Conservation (phyloP, 2,888 invertebrate species). For the Ceraclea dissimilis region DNA sequence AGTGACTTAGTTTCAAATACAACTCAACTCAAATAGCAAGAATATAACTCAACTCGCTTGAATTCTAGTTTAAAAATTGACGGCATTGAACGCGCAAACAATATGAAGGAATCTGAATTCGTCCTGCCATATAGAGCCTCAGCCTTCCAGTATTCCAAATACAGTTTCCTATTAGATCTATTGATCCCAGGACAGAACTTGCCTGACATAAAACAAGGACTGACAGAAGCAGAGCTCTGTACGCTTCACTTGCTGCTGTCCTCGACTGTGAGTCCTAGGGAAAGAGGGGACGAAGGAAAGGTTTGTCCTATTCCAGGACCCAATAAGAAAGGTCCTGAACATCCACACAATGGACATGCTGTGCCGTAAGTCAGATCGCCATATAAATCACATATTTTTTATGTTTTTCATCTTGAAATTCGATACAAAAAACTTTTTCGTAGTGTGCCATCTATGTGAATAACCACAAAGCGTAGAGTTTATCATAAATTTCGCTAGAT, state of each 20-base stretch:
- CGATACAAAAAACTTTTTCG: too few relatives aligned
- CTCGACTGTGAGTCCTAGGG: slow-evolving; percentile 49
- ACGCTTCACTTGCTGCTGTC: slow-evolving; percentile 42
- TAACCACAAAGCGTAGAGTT: too few relatives aligned
- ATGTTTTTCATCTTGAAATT: too few relatives aligned
- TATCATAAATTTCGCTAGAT: too few relatives aligned
- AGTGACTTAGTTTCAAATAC: too few relatives aligned
- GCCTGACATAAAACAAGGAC: slow-evolving; percentile 26
- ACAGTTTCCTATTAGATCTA: slow-evolving; percentile 50
- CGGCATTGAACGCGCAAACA: slow-evolving; percentile 49
- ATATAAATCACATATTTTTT: too few relatives aligned
- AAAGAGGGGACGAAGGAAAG: slow-evolving; percentile 50
- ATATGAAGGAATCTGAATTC: slow-evolving; percentile 39
- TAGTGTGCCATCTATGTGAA: too few relatives aligned
- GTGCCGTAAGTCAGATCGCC: background rate
- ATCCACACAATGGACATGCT: background rate
- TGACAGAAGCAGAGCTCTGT: slow-evolving; percentile 44
- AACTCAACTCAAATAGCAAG: too few relatives aligned
- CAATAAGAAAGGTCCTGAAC: background rate
- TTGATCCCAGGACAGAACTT: slow-evolving; percentile 41
- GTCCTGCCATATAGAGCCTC: slow-evolving; percentile 51
- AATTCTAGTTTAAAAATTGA: slow-evolving; percentile 50
- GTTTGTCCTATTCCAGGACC: slow-evolving; percentile 39
- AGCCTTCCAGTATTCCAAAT: slow-evolving; percentile 52
- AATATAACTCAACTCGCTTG: too few relatives aligned